Base-by-base conservation (phyloP, 2,888 invertebrate genomes). In the Lithophane semibrunnea region DNA sequence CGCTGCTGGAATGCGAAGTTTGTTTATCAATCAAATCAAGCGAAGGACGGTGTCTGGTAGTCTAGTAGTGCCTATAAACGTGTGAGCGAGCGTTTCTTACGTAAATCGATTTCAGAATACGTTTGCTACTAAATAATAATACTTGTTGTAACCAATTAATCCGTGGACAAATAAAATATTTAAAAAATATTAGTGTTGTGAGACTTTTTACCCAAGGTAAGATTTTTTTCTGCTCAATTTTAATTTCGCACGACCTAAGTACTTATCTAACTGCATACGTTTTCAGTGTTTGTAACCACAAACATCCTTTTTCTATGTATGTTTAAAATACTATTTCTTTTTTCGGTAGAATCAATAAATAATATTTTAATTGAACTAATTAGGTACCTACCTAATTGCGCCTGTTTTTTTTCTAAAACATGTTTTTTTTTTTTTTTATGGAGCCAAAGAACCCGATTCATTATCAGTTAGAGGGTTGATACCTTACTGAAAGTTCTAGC, bases 21-120 rank as follows among this genome's bases (percentile, higher is more conserved):
- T 96, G 96, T 96, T 96, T 96, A 96, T 95, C 96, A 96, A 95
- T 95, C 94, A 95, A 94, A 92, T 92, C 89, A 88, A 91, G 91
- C 88, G 86, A 88, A 92, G 92, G 86, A 90, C 89, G 87, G 90
- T 90, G 90, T 89, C 82, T 89, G 90, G 91, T 90, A 78, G 90
- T 89, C 82, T 89, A 90, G 91, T 90, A 78, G 92, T 93, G 93
- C 90, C 83, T 90, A 80, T 88, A 77, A 86, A 82, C 86, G 85
- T 65, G 86, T 85, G 86, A 89, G 88, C 88, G 86, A 89, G 88
- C 88, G 90, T 87, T 88, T 85, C 80, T 84, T 90, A 91, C 92
- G 92, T 92, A 91, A 92, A 93, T 92, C 92, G 90, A 91, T 90
- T 88, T 78, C 52, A 71, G 79, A 80, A 83, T 79, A 77, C 70